Evolutionary conservation across 2,888 invertebrate genomes (phyloP), one percentile per base, ranked within the genome.

Genomic region (Ceraclea dissimilis): DNA sequence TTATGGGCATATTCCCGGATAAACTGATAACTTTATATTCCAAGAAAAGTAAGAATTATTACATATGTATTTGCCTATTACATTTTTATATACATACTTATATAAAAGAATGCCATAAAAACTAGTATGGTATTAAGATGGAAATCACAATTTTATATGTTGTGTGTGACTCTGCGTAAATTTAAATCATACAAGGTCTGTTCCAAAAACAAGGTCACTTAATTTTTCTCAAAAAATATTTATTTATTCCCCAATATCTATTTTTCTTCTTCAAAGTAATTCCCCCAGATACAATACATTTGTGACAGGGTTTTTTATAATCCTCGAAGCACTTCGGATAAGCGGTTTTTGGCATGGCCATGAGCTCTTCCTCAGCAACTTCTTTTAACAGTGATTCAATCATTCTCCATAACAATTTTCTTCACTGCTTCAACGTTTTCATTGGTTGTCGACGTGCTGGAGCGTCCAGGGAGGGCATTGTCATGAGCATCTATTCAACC

Each of bases 401-500:
- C 60, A 63, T 64, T 58, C 18, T 63, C 57, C 51, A 60, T 33
- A 54, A 61, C 57, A 43, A 64, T 64, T 62, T 63, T 43, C 50
- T 64, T 64, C 55, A 63, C 58, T 63, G 54, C 52, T 60, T 66
- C 55, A 34, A 64, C 57, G 59, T 65, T 65, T 62, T 64, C 64
- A 52, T 66, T 60, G 52, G 63, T 65, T 63, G 56, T 63, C 62
- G 64, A 64, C 48, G 64, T 65, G 57, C 57, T 62, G n/a, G 63
- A 62, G 51, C 63, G 58, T 54, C 63, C 61, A 26, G 64, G 57
- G 58, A 63, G 62, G 8, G 52, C 31, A 34, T 63, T 63, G 22
- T 65, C 63, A 43, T 63, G 52, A 34, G 58, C 59, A 31, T 61
- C 55, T 49, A 63, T 56, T 22, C 56, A 52, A 44, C 60, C 61